Evolutionary conservation across 2,797 vertebrate genomes (phyloP).

Genomic region (Brachymystax lenok): DNA sequence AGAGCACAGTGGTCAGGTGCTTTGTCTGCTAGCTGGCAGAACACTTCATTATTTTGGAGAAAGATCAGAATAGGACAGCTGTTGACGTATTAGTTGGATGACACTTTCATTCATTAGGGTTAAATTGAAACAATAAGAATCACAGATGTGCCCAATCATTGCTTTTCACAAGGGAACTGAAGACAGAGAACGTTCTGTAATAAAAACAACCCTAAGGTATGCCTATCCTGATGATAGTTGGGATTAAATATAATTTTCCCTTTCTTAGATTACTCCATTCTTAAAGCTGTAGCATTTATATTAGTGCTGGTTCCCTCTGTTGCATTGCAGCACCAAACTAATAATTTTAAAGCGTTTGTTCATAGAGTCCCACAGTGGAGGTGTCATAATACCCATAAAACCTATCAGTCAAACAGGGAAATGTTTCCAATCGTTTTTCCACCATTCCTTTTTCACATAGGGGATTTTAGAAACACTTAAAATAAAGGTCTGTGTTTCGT

Average conservation of each 20-base stretch:
- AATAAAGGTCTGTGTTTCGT: no score
- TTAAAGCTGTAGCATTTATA: neutral
- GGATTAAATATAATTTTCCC: neutral
- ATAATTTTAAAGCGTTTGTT: neutral
- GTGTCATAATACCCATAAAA: no score
- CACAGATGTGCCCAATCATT: neutral
- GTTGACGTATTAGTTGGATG: neutral
- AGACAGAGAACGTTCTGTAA: neutral
- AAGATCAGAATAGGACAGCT: neutral
- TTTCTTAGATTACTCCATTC: neutral
- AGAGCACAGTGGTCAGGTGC: neutral
- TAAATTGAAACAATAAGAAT: neutral
- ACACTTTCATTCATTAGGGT: neutral
- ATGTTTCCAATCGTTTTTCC: no score
- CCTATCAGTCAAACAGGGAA: no score
- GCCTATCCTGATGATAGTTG: neutral
- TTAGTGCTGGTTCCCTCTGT: neutral
- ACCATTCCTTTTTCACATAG: no score
- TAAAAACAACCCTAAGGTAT: neutral
- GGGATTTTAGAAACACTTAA: no score
- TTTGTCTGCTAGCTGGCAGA: neutral
- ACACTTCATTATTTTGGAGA: neutral
- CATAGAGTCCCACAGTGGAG: no score
- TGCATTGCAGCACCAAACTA: neutral
- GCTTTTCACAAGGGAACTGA: neutral